Evolutionary conservation across 2,888 invertebrate species (phyloP).

Genomic region (Cheilosia vernalis): DNA sequence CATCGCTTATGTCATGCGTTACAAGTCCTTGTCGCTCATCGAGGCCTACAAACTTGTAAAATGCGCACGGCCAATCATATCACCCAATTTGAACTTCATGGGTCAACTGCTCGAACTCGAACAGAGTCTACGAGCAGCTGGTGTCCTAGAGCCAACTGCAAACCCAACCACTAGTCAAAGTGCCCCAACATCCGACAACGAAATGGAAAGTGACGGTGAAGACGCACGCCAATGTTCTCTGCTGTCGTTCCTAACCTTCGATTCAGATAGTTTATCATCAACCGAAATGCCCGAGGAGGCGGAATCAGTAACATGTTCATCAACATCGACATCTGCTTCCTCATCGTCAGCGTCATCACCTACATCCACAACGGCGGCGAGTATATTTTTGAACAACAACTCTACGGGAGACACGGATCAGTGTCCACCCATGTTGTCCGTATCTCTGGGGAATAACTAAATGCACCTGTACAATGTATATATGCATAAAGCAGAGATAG

Average conservation of each 20-base stretch:
- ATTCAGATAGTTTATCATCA: constrained; percentile 65
- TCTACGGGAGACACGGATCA: constrained; percentile 41
- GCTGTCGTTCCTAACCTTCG: constrained; percentile 54
- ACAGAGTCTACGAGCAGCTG: constrained; percentile 86
- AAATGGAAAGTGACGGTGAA: constrained; percentile 77
- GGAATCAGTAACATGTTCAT: constrained; percentile 55
- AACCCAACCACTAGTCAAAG: constrained; percentile 73
- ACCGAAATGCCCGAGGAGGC: constrained; percentile 45
- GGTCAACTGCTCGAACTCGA: constrained; percentile 94
- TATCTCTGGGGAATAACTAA: constrained; percentile 61
- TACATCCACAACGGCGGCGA: constrained; percentile 59
- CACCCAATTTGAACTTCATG: constrained; percentile 97
- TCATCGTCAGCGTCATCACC: constrained; percentile 66
- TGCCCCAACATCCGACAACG: constrained; percentile 67
- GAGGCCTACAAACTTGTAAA: constrained; percentile 95
- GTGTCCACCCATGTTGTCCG: constrained; percentile 53
- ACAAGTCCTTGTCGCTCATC: constrained; percentile 91
- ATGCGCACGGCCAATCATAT: constrained; percentile 93
- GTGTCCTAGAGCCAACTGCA: constrained; percentile 79
- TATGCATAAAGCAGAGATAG: constrained; percentile 17
- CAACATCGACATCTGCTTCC: constrained; percentile 57
- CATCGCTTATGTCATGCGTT: constrained; percentile 97
- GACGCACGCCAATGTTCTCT: constrained; percentile 58
- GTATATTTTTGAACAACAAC: constrained; percentile 57
- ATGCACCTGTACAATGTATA: not conserved